Evolutionary conservation across 2,113 vertebrate species (phyloP).

Genomic region (Petroica traversi): DNA sequence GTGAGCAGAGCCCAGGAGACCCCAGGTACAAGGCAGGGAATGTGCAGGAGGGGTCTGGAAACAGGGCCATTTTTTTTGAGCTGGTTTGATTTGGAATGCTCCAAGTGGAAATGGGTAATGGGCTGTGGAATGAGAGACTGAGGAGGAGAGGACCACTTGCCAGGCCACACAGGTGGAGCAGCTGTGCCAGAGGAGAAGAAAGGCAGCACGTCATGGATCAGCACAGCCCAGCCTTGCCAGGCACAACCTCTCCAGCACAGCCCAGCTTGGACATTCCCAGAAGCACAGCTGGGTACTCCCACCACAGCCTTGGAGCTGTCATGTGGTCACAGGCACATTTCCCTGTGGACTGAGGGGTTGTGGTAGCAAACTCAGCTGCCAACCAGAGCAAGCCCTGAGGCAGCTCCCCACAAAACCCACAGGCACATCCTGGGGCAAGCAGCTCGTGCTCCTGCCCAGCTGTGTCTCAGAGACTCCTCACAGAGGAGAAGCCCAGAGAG

Average conservation of each 20-base stretch:
- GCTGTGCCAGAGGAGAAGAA: accelerated
- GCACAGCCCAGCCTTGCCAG: background rate
- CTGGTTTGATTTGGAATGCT: background rate
- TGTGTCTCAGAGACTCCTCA: background rate
- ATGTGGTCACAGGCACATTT: background rate
- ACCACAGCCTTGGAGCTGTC: background rate
- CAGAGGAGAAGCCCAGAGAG: background rate
- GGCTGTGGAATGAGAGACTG: background rate
- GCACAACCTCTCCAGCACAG: accelerated
- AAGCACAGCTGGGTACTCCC: accelerated
- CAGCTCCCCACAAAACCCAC: background rate
- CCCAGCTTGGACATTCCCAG: background rate
- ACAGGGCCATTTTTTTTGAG: background rate
- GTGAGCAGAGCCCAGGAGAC: background rate
- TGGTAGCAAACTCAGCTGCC: background rate
- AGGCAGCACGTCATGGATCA: background rate
- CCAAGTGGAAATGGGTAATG: accelerated
- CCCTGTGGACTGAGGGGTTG: background rate
- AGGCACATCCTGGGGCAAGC: too few species aligned
- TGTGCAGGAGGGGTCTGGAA: background rate
- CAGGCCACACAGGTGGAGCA: background rate
- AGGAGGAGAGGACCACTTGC: background rate
- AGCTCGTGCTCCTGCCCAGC: background rate
- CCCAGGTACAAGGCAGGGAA: background rate
- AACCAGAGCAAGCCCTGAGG: background rate